phyloP scores from a whole-genome alignment of 2,113 vertebrate genomes.

The Megaceryle maxima region DNA sequence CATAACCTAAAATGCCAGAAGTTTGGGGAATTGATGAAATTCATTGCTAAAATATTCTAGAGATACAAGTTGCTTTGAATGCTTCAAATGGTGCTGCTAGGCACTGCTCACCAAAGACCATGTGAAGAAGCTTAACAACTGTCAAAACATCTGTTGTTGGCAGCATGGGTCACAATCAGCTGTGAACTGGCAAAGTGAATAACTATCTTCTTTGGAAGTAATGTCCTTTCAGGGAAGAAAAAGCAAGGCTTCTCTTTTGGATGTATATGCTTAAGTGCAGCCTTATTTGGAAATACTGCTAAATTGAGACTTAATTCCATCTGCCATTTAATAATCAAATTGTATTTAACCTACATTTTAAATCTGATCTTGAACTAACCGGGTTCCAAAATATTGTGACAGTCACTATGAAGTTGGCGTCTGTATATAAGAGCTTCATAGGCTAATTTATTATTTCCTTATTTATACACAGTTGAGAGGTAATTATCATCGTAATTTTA shows the following conservation, averaged over 20 bases:
- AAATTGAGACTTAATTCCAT: neutral
- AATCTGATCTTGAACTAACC: neutral
- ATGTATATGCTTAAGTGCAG: neutral
- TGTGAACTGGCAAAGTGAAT: neutral
- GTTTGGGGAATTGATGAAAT: constrained; percentile 22
- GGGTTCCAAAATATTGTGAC: neutral
- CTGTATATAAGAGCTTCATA: neutral
- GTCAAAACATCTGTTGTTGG: constrained; percentile 16
- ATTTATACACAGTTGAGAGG: neutral
- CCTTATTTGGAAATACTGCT: neutral
- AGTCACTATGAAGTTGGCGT: neutral
- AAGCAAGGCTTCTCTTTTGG: neutral
- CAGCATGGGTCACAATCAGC: neutral
- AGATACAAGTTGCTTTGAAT: neutral
- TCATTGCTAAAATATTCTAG: constrained; percentile 48
- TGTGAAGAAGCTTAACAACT: neutral
- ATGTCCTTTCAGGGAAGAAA: neutral
- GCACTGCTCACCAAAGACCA: neutral
- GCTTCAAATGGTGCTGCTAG: neutral
- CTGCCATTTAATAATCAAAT: neutral
- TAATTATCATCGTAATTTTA: neutral
- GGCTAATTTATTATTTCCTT: neutral
- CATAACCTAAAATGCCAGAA: constrained; percentile 45
- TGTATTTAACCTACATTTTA: neutral
- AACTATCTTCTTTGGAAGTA: neutral